Percentiles rank a stretch among this genome's conserved stretches.
Evolutionary conservation across 2,888 invertebrate species (phyloP).

Genomic region (Leptinotarsa rubiginosa): DNA sequence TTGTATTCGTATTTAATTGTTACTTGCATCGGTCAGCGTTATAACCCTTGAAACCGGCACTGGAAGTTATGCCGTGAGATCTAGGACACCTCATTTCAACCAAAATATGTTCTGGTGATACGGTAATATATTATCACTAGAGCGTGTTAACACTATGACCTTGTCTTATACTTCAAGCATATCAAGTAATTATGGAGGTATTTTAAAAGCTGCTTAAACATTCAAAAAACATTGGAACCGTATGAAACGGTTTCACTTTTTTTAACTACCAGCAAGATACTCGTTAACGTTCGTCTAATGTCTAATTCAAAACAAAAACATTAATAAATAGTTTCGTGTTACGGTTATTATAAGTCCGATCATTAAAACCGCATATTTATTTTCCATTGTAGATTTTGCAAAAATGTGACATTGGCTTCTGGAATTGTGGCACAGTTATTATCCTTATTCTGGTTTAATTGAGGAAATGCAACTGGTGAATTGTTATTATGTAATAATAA

Average conservation of each 20-base stretch:
- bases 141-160: background rate
- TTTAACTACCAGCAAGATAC: background rate
- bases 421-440: background rate
- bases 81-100: too few relatives aligned
- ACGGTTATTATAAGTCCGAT: background rate
- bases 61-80: too few relatives aligned
- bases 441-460: slow-evolving; percentile 9
- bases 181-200: background rate
- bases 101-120: background rate
- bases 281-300: background rate
- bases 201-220: background rate
- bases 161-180: background rate
- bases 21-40: too few relatives aligned
- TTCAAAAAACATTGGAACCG: slow-evolving; percentile 4
- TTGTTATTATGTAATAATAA: slow-evolving; percentile 3
- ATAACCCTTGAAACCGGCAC: too few relatives aligned
- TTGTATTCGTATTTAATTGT: too few relatives aligned
- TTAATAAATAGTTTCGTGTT: background rate
- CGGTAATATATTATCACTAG: background rate
- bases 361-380: background rate
- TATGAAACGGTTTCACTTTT: slow-evolving; percentile 15
- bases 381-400: background rate
- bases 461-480: slow-evolving; percentile 14
- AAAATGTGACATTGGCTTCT: slow-evolving; percentile 1
- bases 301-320: background rate